phyloP scores from a whole-genome alignment of 2,888 invertebrate genomes.

The Drosophila pseudotakahashii region DNA sequence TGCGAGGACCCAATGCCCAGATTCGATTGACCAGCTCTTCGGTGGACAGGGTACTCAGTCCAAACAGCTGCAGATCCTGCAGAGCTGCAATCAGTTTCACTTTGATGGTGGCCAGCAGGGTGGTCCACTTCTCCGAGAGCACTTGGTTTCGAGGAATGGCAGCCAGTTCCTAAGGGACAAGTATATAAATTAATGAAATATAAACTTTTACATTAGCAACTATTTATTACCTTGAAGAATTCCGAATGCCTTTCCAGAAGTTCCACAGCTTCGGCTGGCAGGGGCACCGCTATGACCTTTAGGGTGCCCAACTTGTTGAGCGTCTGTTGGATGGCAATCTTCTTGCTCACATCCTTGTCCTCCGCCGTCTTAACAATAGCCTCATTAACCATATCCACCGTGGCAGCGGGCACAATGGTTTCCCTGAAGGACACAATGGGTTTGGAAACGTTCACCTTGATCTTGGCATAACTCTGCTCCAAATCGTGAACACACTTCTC shows the following conservation, averaged over 20 bases:
- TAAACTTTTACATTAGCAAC: background rate
- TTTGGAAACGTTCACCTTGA: slow-evolving; percentile 94
- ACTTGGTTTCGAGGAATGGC: slow-evolving; percentile 57
- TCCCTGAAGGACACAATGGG: slow-evolving; percentile 99
- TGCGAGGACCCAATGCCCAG: slow-evolving; percentile 96
- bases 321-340: slow-evolving; percentile 87
- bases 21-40: slow-evolving; percentile 87
- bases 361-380: slow-evolving; percentile 88
- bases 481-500: slow-evolving; percentile 98
- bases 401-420: slow-evolving; percentile 93
- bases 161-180: slow-evolving; percentile 64
- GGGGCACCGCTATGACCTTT: slow-evolving; percentile 90
- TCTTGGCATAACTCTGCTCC: slow-evolving; percentile 91
- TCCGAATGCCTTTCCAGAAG: slow-evolving; percentile 90
- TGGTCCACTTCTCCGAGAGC: slow-evolving; percentile 78
- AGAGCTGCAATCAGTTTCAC: slow-evolving; percentile 87
- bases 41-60: slow-evolving; percentile 85
- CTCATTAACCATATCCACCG: slow-evolving; percentile 94
- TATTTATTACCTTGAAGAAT: slow-evolving; percentile 87
- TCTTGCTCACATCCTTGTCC: slow-evolving; percentile 85
- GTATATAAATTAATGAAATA: background rate
- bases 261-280: slow-evolving; percentile 89
- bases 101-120: slow-evolving; percentile 80
- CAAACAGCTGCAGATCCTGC: slow-evolving; percentile 85
- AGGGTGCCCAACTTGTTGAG: slow-evolving; percentile 90